Evolutionary conservation across 1,140 invertebrate genomes (phyloP), one percentile per base, ranked within the genome.

Genomic region (Drosophila saltans): DNA sequence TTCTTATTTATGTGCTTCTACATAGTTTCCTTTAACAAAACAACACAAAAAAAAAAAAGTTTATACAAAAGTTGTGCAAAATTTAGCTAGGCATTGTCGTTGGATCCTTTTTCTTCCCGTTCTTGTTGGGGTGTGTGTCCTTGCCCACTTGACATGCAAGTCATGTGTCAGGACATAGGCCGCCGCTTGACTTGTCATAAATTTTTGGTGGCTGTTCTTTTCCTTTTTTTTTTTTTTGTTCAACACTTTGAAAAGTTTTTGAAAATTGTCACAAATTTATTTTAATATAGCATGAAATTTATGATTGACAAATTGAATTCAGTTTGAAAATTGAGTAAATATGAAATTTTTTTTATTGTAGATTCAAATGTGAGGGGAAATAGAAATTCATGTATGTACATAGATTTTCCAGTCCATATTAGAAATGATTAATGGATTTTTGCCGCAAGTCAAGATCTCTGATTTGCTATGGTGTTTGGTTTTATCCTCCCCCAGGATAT

Each of bases 221-320:
- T 78, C 57, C 68, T 62, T 33, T 61, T 39, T 62, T 61, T 39
- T 62, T 70, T 81, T 71, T 72, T 90, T 78, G 2, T 24, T 52
- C 7, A 48, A 48, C 45, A 48, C 45, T 52, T 52, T 52, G 45
- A 52, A 52, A 26, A 52, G 21, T 52, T 52, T 21, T 52, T 26
- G 21, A 52, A 52, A 85, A 89, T 89, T 90, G 85, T 78, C 75
- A 70, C 66, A 72, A 90, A 90, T 89, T 90, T 90, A 80, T 90
- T 85, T 81, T 81, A 90, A 89, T 80, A 85, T 65, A 77, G 69
- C 85, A 81, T 89, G 85, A 89, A 89, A 89, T 89, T 89, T 89
- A 90, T 90, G 85, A 85, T 64, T 89, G 85, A 85, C 81, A 89
- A 89, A 89, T 89, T 89, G 85, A 89, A 89, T 89, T 90, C 77